Conservation (phyloP, 2,797 vertebrate species). For the Tauraco hartlaubi region DNA sequence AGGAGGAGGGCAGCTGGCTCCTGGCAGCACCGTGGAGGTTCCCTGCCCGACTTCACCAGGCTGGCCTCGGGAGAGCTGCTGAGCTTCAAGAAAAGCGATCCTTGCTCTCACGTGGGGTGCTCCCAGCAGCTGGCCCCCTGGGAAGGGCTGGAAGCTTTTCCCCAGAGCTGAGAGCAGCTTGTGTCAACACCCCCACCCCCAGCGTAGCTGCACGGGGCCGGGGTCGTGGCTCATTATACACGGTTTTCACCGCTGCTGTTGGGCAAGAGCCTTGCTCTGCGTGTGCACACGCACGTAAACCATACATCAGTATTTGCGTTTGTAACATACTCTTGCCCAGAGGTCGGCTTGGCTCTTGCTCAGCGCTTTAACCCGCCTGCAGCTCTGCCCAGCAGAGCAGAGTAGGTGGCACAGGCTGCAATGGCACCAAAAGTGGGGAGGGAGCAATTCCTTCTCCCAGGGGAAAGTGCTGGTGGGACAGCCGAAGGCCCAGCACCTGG, state of each 20-base stretch:
- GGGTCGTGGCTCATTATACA: neutral
- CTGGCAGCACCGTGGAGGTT: rapidly evolving
- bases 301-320: rapidly evolving
- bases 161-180: neutral
- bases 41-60: neutral
- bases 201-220: rapidly evolving
- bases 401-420: neutral
- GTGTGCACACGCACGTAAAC: rapidly evolving
- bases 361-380: no score
- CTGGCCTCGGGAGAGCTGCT: neutral
- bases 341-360: rapidly evolving
- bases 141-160: neutral
- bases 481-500: rapidly evolving
- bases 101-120: neutral
- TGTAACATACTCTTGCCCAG: neutral
- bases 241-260: rapidly evolving
- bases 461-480: neutral
- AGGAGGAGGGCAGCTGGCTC: neutral
- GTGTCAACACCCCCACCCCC: rapidly evolving
- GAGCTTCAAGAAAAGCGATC: neutral
- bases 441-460: neutral
- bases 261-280: neutral
- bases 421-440: neutral
- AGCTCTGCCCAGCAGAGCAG: neutral
- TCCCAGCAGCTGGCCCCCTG: rapidly evolving